These are phyloP conservation scores for Hyposoter didymator DNA, from an alignment of 2,888 invertebrate genomes.

Conservation along the genomic window DNA sequence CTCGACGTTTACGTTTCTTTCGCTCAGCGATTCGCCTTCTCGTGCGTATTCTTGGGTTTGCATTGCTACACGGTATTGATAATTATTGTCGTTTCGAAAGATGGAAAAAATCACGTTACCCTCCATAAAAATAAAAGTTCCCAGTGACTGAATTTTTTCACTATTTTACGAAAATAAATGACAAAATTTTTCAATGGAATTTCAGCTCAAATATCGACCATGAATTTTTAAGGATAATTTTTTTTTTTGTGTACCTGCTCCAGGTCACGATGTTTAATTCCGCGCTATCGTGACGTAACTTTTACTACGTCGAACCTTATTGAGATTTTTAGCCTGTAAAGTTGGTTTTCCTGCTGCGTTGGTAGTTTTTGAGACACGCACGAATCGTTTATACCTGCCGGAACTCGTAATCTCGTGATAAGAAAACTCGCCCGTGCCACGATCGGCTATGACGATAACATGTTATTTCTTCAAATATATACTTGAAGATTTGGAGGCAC, in stretches of 20 bases:
- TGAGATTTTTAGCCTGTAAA: not conserved
- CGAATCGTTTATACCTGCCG: constrained; percentile 40
- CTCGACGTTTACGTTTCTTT: constrained; percentile 72
- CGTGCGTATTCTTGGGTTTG: constrained; percentile 22
- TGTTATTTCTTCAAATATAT: not conserved
- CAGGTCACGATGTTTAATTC: constrained; percentile 69
- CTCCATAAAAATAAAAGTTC: not conserved
- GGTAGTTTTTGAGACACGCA: constrained; percentile 27
- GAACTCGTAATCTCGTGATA: constrained; percentile 37
- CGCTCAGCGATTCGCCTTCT: constrained; percentile 56
- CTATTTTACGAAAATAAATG: not conserved
- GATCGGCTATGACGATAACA: constrained; percentile 14
- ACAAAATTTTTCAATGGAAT: constrained; percentile 16
- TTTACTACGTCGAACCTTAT: not conserved
- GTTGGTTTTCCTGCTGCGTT: constrained; percentile 68
- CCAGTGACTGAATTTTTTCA: no score
- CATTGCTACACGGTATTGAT: not conserved
- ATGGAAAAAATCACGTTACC: not conserved
- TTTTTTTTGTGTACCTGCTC: not conserved
- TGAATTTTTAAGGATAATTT: no score
- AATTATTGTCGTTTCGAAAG: constrained; percentile 51
- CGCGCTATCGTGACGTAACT: constrained; percentile 68
- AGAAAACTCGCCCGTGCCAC: constrained; percentile 7
- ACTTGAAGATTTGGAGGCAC: not conserved
- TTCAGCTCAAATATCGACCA: constrained; percentile 3